A percentile compares a stretch with the other conserved stretches of the same genome.
These are phyloP conservation scores for Neopelma chrysocephalum DNA, from an alignment of 2,797 vertebrate species.

Conservation along the genomic window DNA sequence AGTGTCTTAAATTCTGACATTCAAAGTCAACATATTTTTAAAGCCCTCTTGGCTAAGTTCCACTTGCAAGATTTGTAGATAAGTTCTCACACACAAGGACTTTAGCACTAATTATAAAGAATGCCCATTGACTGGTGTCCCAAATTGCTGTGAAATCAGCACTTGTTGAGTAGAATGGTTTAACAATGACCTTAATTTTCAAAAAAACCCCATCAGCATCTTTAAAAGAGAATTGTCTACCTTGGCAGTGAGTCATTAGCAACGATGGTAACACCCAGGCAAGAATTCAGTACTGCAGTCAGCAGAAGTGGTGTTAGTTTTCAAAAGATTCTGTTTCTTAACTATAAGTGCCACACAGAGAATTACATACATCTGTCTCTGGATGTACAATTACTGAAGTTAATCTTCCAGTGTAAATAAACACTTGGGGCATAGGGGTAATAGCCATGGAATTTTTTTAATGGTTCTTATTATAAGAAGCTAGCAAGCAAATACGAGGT, in stretches of 20 bases:
- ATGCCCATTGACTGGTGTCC: background rate
- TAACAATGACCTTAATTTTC: background rate
- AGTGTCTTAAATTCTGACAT: background rate
- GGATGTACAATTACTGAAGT: background rate
- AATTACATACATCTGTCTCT: background rate
- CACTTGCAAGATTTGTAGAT: background rate
- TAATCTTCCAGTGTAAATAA: background rate
- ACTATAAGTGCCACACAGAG: background rate
- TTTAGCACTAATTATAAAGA: background rate
- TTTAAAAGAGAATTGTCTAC: background rate
- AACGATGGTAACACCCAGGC: background rate
- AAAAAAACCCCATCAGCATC: background rate
- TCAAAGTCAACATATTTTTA: background rate
- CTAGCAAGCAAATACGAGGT: background rate
- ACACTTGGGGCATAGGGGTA: background rate
- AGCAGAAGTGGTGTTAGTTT: background rate
- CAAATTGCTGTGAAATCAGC: background rate
- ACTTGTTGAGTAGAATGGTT: background rate
- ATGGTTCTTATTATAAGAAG: background rate
- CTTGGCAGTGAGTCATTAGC: background rate
- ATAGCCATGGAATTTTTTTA: background rate
- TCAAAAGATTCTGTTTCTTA: background rate
- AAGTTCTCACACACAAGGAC: background rate
- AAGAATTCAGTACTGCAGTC: background rate
- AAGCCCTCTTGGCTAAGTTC: background rate